These are phyloP conservation scores for Oxyura jamaicensis DNA, from an alignment of 2,113 vertebrate genomes.

Conservation along the genomic window DNA sequence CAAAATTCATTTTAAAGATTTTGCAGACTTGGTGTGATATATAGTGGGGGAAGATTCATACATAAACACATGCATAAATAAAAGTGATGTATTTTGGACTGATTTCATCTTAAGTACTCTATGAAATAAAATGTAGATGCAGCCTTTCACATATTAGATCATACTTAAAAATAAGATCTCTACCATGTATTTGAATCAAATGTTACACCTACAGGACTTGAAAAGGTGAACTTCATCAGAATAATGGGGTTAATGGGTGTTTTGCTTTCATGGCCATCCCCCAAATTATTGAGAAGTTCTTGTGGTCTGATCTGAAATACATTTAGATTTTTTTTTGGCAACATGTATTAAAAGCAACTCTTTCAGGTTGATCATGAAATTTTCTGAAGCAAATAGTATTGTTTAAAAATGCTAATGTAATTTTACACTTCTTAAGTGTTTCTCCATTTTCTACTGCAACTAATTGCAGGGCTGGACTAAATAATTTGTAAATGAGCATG, in stretches of 20 bases:
- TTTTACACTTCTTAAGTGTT: constrained; percentile 5
- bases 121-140: not conserved
- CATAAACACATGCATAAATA: not conserved
- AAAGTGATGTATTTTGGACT: not conserved
- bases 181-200: not conserved
- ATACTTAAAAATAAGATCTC: not conserved
- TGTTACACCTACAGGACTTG: not conserved
- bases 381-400: constrained; percentile 7
- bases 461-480: not conserved
- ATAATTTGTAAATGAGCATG: not conserved
- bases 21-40: not conserved
- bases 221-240: not conserved
- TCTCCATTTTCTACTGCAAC: not conserved
- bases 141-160: not conserved
- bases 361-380: not conserved
- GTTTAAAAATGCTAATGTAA: not conserved
- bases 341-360: not conserved
- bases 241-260: not conserved
- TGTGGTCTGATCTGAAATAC: not conserved
- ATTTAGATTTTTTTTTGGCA: not conserved
- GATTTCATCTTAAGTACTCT: not conserved
- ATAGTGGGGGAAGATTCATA: not conserved
- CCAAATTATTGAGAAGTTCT: not conserved
- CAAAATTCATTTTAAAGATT: constrained; percentile 32
- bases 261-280: not conserved